Percentiles rank a stretch among this genome's conserved stretches.
These are phyloP conservation scores for Acrossocheilus fasciatus DNA, from an alignment of 2,797 vertebrate genomes.

Conservation along the genomic window DNA sequence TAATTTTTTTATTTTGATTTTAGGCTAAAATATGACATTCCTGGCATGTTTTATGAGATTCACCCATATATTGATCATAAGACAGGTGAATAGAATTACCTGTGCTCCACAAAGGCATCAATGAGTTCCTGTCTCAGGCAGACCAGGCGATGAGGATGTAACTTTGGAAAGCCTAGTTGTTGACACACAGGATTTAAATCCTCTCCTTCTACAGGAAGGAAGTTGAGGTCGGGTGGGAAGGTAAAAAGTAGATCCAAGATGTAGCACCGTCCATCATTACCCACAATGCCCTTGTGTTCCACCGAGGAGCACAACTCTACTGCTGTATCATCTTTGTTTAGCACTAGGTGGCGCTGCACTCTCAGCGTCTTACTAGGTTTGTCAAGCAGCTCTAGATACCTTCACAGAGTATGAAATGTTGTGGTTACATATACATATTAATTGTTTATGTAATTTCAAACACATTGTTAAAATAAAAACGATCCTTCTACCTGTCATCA, in stretches of 20 bases:
- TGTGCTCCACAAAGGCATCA: constrained; percentile 91
- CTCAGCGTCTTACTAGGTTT: constrained; percentile 89
- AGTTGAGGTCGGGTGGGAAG: constrained; percentile 93
- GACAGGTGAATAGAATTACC: constrained; percentile 70
- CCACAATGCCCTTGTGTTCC: constrained; percentile 95
- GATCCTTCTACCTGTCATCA: constrained; percentile 49
- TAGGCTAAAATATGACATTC: not conserved
- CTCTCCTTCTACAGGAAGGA: constrained; percentile 84
- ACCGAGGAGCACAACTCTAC: constrained; percentile 92
- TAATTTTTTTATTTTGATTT: not conserved
- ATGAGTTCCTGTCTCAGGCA: constrained; percentile 92
- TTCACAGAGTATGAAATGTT: constrained; percentile 63
- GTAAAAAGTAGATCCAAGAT: constrained; percentile 92
- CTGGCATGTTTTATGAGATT: not conserved
- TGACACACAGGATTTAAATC: constrained; percentile 84
- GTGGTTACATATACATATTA: not conserved
- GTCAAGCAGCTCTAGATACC: constrained; percentile 92
- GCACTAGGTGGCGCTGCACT: constrained; percentile 88
- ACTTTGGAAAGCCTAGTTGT: constrained; percentile 85
- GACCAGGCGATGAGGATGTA: constrained; percentile 88
- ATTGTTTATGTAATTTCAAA: not conserved
- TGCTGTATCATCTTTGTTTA: constrained; percentile 85
- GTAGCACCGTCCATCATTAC: constrained; percentile 92
- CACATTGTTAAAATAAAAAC: not conserved
- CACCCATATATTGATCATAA: not conserved